Evolutionary conservation across 2,888 invertebrate genomes (phyloP).

Genomic region (Melipona beecheii): DNA sequence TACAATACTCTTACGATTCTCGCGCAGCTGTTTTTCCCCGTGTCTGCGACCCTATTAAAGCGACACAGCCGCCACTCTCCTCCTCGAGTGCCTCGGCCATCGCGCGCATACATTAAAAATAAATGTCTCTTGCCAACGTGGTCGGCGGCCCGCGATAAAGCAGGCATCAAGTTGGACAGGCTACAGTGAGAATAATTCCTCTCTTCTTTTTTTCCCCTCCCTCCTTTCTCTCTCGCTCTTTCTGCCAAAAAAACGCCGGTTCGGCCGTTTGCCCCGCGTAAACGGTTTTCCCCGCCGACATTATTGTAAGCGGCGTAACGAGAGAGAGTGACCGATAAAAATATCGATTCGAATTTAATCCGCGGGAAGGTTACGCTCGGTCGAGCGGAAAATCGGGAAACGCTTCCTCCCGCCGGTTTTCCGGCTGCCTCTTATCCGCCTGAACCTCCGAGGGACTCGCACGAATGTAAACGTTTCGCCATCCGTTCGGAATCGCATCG

Average conservation of each 20-base stretch:
- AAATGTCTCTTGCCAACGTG: constrained; percentile 36
- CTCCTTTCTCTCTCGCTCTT: background rate
- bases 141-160: constrained; percentile 49
- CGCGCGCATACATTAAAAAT: constrained; percentile 47
- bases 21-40: constrained; percentile 36
- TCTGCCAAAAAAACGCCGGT: background rate
- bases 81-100: constrained; percentile 12
- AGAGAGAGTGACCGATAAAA: constrained; percentile 69
- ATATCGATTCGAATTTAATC: constrained; percentile 72
- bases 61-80: constrained; percentile 11
- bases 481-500: constrained; percentile 42
- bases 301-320: constrained; percentile 59
- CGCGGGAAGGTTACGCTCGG: constrained; percentile 61
- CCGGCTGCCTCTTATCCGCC: constrained; percentile 47
- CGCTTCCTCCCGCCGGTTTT: constrained; percentile 46
- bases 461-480: constrained; percentile 38
- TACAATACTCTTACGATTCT: constrained; percentile 39
- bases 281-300: constrained; percentile 36
- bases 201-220: background rate
- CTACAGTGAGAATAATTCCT: constrained; percentile 30
- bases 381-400: constrained; percentile 68
- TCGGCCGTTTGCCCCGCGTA: constrained; percentile 14
- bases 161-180: constrained; percentile 47
- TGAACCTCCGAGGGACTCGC: constrained; percentile 37
- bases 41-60: constrained; percentile 28